Evolutionary conservation across 1,140 invertebrate species (phyloP).

Genomic region (Platorchestia sp.): DNA sequence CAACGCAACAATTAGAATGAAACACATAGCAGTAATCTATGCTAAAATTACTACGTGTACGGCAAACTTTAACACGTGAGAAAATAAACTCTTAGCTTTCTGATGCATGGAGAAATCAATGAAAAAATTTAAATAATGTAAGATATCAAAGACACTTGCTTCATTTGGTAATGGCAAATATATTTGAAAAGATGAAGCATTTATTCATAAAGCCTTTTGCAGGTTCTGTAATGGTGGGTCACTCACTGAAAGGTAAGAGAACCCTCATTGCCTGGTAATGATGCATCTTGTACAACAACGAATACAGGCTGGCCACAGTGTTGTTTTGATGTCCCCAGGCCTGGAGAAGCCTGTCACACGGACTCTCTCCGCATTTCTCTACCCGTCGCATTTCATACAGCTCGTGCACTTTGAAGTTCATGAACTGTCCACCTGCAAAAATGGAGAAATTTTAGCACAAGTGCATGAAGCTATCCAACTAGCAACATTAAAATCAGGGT

Average conservation of each 20-base stretch:
- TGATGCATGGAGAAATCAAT: too few relatives aligned
- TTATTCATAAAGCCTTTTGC: neutral
- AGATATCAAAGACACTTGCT: too few relatives aligned
- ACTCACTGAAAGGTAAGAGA: conserved; percentile 76
- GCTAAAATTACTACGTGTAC: too few relatives aligned
- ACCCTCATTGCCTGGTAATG: conserved; percentile 81
- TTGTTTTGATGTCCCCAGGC: conserved; percentile 87
- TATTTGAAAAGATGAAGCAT: too few relatives aligned
- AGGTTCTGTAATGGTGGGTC: neutral
- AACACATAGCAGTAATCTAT: too few relatives aligned
- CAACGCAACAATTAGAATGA: too few relatives aligned
- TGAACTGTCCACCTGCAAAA: conserved; percentile 72
- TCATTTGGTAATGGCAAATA: too few relatives aligned
- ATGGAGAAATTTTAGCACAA: neutral
- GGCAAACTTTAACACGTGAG: too few relatives aligned
- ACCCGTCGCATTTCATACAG: conserved; percentile 74
- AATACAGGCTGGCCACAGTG: conserved; percentile 82
- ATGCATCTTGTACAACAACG: conserved; percentile 79
- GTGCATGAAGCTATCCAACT: neutral
- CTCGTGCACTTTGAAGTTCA: conserved; percentile 73
- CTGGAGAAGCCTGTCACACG: conserved; percentile 81
- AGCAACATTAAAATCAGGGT: too few relatives aligned
- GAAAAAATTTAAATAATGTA: too few relatives aligned
- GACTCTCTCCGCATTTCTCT: conserved; percentile 75
- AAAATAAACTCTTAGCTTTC: too few relatives aligned